Base-by-base conservation (phyloP, 92 coral and sea anemone genomes). In the Porites cylindrica region DNA sequence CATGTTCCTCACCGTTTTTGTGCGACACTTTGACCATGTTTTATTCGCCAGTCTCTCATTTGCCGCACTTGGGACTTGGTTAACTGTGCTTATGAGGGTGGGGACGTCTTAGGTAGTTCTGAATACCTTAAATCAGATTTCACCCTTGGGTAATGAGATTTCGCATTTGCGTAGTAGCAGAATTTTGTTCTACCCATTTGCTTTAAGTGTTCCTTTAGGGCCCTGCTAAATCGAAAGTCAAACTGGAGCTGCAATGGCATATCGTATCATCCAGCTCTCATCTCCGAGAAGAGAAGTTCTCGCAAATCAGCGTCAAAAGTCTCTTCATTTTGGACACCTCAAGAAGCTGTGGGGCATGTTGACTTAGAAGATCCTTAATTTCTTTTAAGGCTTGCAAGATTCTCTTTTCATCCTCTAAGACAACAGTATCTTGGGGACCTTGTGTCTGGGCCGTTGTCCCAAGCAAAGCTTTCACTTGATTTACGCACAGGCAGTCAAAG, bases 221-320 rank as follows among this genome's bases (percentile, higher is more conserved):
- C 29, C n/a, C 88, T 56, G 60, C 80, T 83, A 61, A 74, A 61
- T 56, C 88, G 88, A 38, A 85, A 85, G 75, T 85, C 89, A 64
- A 85, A 77, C 75, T 85, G 77, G 52, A 85, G 75, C 89, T 77
- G 89, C 78, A 78, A 19, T 83, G 80, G 80, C 76, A 85, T 76
- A 76, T 67, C 89, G 43, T 56, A 86, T 53, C 69, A 73, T 56
- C 82, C 82, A 26, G 26, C 73, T n/a, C 63, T 62, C 88, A 84
- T 84, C 62, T 84, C 88, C 70, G 69, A 72, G 80, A 82, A 82
- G 67, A 71, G 67, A 71, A 24, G 80, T 59, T 83, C 70, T 83
- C 80, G 18, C 32, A 51, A 26, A 84, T 78, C 60, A 75, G 89
- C 51, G 84, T 86, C 60, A 86, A 60, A 85, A 74, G 75, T 8